Evolutionary conservation across 2,797 vertebrate species (phyloP).

Genomic region (Chrosomus eos): DNA sequence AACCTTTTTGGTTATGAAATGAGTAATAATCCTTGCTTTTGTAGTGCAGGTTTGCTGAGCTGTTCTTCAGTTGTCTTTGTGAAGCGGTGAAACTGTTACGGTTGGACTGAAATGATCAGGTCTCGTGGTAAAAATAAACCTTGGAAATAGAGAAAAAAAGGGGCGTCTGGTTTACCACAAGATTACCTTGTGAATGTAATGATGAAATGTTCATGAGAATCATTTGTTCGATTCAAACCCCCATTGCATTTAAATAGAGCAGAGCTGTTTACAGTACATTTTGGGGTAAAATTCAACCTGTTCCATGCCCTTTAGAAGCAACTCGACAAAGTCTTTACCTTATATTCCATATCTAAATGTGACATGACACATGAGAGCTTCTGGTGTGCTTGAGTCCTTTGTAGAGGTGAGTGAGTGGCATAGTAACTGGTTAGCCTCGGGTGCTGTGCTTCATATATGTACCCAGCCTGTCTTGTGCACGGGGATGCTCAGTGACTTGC

Average conservation of each 20-base stretch:
- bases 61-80: neutral
- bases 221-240: neutral
- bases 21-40: neutral
- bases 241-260: constrained; percentile 41
- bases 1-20: neutral
- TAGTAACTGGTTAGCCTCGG: constrained; percentile 82
- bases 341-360: constrained; percentile 68
- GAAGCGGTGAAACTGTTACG: neutral
- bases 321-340: constrained; percentile 57
- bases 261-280: constrained; percentile 20
- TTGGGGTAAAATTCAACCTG: constrained; percentile 38
- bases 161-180: neutral
- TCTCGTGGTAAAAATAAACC: neutral
- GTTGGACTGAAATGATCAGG: neutral
- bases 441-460: constrained; percentile 77
- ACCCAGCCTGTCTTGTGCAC: constrained; percentile 62
- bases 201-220: neutral
- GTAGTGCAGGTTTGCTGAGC: neutral
- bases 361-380: constrained; percentile 72
- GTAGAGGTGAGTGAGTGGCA: constrained; percentile 77
- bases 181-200: neutral
- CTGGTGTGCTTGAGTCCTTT: constrained; percentile 73
- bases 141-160: neutral
- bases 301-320: constrained; percentile 51
- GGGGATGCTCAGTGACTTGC: constrained; percentile 78